These are phyloP conservation scores for Acleris cristana DNA, from an alignment of 2,888 invertebrate genomes.

Conservation along the genomic window DNA sequence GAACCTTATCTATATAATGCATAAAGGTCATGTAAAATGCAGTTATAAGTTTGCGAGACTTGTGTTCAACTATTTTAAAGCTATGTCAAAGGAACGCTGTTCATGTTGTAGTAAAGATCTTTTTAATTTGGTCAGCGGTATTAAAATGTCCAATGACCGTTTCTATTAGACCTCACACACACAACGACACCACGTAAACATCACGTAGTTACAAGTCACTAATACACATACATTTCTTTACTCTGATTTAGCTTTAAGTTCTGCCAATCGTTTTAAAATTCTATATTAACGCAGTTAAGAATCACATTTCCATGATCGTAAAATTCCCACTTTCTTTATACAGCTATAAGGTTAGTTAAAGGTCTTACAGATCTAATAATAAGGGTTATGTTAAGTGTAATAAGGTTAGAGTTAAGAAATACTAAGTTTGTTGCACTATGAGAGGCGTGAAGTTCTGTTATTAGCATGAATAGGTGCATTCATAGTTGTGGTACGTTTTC, in stretches of 20 bases:
- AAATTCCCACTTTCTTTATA: background rate
- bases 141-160: too few relatives aligned
- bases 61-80: conserved; percentile 26
- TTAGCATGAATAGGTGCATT: conserved; percentile 31
- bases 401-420: conserved; percentile 20
- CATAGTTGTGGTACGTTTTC: conserved; percentile 11
- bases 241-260: conserved; percentile 20
- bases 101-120: too few relatives aligned
- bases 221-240: conserved; percentile 1
- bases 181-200: too few relatives aligned
- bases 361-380: background rate
- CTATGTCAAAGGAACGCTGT: too few relatives aligned
- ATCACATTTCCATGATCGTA: background rate
- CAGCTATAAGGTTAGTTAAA: background rate
- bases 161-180: too few relatives aligned
- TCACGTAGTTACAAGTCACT: too few relatives aligned
- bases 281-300: too few relatives aligned
- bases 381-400: conserved; percentile 6
- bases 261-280: conserved; percentile 1
- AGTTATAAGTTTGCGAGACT: conserved; percentile 40
- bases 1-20: conserved; percentile 20
- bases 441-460: conserved; percentile 34
- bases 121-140: too few relatives aligned
- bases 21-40: conserved; percentile 30
- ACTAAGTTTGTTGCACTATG: conserved; percentile 38